Conservation (phyloP, 2,888 invertebrate species). For the Cheilosia vernalis region DNA sequence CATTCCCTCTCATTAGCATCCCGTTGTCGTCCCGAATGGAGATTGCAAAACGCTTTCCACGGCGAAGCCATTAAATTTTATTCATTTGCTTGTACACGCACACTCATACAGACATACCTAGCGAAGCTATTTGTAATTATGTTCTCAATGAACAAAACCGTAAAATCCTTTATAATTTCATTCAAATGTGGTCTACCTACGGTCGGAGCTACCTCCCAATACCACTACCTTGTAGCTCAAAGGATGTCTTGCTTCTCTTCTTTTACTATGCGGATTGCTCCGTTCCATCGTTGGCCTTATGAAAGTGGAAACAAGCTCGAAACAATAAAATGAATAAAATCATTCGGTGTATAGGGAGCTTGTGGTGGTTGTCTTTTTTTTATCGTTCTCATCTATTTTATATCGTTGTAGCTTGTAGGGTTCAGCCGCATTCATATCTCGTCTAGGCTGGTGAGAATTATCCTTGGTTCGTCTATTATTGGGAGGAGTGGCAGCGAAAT, state of each 20-base stretch:
- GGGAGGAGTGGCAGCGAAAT: conserved; percentile 1
- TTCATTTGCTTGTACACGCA: conserved; percentile 40
- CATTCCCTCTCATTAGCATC: background rate
- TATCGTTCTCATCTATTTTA: conserved; percentile 25
- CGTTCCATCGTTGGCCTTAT: conserved; percentile 8
- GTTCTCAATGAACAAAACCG: conserved; percentile 37
- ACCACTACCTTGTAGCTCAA: background rate
- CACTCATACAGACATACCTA: background rate
- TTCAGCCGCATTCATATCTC: conserved; percentile 20
- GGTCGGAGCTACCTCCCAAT: background rate
- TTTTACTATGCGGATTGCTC: background rate
- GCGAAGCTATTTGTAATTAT: conserved; percentile 42
- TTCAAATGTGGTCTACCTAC: conserved; percentile 22
- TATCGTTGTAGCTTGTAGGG: conserved; percentile 24
- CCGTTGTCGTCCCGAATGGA: background rate
- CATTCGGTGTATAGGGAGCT: conserved; percentile 1
- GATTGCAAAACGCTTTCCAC: conserved; percentile 52
- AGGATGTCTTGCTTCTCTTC: conserved; percentile 24
- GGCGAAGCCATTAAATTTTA: conserved; percentile 59
- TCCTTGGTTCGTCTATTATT: background rate
- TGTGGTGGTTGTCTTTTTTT: background rate
- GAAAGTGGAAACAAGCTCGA: conserved; percentile 22
- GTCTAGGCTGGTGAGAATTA: background rate
- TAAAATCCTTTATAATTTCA: conserved; percentile 50
- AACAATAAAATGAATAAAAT: conserved; percentile 23